These are phyloP conservation scores for Plebejus melissa DNA, from an alignment of 2,888 invertebrate genomes.

Conservation along the genomic window DNA sequence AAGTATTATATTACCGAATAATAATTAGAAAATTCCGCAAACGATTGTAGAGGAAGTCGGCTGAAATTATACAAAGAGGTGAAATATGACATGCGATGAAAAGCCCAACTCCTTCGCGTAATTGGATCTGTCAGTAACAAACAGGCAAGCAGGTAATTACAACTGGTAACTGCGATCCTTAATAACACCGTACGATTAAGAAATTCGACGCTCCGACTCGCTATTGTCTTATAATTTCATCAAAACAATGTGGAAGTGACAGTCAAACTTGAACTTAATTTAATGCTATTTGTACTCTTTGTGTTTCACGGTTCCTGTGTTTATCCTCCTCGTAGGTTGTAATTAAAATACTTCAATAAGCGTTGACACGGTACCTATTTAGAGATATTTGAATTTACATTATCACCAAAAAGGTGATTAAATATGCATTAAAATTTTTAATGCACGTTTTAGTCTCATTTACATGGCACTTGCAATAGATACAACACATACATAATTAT, in stretches of 20 bases:
- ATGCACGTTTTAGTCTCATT: too few relatives aligned
- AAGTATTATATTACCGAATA: conserved; percentile 19
- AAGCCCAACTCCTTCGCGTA: conserved; percentile 59
- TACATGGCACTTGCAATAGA: too few relatives aligned
- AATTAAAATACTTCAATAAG: neutral
- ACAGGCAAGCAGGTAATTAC: conserved; percentile 73
- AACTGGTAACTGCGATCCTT: conserved; percentile 58
- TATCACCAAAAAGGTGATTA: too few relatives aligned
- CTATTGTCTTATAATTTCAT: conserved; percentile 21
- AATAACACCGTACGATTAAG: conserved; percentile 55
- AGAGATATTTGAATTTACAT: too few relatives aligned
- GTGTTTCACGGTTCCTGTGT: neutral
- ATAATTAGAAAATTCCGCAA: conserved; percentile 29
- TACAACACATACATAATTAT: too few relatives aligned
- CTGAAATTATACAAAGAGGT: conserved; percentile 39
- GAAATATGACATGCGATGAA: conserved; percentile 56
- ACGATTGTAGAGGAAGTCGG: conserved; percentile 1
- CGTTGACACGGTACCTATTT: too few relatives aligned
- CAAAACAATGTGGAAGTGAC: conserved; percentile 13
- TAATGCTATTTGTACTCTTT: conserved; percentile 17
- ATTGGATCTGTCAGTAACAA: conserved; percentile 74
- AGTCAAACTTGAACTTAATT: conserved; percentile 21
- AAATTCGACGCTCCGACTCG: conserved; percentile 49
- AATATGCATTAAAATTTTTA: too few relatives aligned
- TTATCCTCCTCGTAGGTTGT: neutral